Conservation (phyloP, 1,140 invertebrate genomes). For the Drosophila gunungcola region DNA sequence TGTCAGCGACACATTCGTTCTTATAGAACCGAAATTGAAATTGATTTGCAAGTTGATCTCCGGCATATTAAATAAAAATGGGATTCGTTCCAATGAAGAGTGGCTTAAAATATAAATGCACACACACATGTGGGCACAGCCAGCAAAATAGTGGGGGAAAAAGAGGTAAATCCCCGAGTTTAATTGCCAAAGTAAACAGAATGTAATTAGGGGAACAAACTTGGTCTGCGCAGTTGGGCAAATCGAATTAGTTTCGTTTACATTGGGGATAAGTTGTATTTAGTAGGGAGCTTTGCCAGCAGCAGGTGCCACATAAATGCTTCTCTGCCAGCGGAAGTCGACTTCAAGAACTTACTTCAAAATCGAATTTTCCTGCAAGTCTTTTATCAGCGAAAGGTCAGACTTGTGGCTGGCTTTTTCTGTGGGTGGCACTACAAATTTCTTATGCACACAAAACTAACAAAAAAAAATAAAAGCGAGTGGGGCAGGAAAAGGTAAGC, state of each 20-base stretch:
- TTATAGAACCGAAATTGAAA: constrained; percentile 54
- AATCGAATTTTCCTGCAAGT: constrained; percentile 22
- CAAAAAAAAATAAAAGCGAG: constrained; percentile 18
- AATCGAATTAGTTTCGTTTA: constrained; percentile 75
- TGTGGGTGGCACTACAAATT: constrained; percentile 41
- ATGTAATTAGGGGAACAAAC: constrained; percentile 47
- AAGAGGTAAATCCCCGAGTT: constrained; percentile 15
- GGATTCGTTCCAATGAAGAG: constrained; percentile 15
- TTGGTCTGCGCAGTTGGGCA: constrained; percentile 45
- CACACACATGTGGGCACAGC: background rate
- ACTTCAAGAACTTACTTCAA: constrained; percentile 27
- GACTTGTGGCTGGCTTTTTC: constrained; percentile 5
- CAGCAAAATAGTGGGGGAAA: background rate
- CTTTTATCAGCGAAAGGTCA: constrained; percentile 32
- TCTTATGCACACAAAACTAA: constrained; percentile 59
- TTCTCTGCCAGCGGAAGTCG: constrained; percentile 28
- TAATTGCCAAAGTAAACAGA: constrained; percentile 54
- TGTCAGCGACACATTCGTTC: constrained; percentile 36
- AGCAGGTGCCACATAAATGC: constrained; percentile 42
- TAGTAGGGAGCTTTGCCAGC: constrained; percentile 4
- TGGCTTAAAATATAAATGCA: constrained; percentile 37
- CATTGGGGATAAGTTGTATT: constrained; percentile 64
- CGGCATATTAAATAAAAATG: constrained; percentile 68
- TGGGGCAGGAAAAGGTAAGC: constrained; percentile 34
- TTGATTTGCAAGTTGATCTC: constrained; percentile 71